Evolutionary conservation across 2,113 vertebrate genomes (phyloP).

Genomic region (Eptesicus fuscus): DNA sequence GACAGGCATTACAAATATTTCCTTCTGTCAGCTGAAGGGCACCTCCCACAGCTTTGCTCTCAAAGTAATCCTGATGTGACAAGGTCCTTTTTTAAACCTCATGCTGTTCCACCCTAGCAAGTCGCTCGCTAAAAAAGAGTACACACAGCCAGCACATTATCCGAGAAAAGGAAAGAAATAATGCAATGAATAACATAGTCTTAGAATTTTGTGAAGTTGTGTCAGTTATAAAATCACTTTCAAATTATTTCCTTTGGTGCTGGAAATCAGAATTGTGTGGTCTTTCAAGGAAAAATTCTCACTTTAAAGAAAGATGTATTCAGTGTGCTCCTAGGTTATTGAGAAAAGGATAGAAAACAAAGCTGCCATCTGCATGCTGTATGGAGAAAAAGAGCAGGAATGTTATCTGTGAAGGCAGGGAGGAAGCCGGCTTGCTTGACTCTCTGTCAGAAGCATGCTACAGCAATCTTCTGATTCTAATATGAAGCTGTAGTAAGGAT

Average conservation of each 20-base stretch:
- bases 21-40: background rate
- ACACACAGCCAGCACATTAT: background rate
- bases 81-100: background rate
- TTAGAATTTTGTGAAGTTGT: constrained; percentile 2
- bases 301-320: constrained; percentile 1
- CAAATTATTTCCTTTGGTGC: background rate
- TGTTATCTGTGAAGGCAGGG: constrained; percentile 74
- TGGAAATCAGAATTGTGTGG: background rate
- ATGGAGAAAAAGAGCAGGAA: constrained; percentile 67
- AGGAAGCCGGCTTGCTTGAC: constrained; percentile 79
- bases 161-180: background rate
- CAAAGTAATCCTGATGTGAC: background rate
- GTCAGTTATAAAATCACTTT: constrained; percentile 25
- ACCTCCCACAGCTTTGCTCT: background rate
- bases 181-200: background rate
- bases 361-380: constrained; percentile 40
- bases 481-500: constrained; percentile 87
- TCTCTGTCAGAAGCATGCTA: constrained; percentile 83
- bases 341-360: constrained; percentile 56
- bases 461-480: constrained; percentile 84
- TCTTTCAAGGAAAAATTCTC: constrained; percentile 14
- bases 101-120: background rate
- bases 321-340: constrained; percentile 2
- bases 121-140: background rate
- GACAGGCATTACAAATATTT: constrained; percentile 1